Percentiles rank a stretch among this genome's conserved stretches.
Evolutionary conservation across 2,797 vertebrate species (phyloP).

Genomic region (Falco rusticolus): DNA sequence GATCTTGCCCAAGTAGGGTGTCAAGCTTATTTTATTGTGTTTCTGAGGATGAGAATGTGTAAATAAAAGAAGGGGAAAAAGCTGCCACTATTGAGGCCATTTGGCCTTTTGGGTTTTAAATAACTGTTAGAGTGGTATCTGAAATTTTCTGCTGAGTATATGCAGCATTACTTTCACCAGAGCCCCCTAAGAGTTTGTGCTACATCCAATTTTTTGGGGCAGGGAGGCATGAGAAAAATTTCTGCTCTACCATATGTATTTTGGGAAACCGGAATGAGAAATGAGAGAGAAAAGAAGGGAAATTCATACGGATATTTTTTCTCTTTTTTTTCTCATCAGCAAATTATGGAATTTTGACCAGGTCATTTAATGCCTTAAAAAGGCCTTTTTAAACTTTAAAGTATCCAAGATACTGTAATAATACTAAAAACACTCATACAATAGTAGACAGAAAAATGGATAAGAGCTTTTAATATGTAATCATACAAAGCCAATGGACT

Average conservation of each 20-base stretch:
- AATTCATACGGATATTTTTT: not conserved
- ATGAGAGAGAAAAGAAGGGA: not conserved
- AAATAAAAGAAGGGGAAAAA: not conserved
- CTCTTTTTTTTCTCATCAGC: not conserved
- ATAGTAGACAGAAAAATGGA: slow-evolving; percentile 11
- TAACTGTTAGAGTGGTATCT: not conserved
- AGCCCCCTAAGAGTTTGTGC: not conserved
- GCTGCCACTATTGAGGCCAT: not conserved
- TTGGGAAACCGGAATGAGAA: not conserved
- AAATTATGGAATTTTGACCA: slow-evolving; percentile 18
- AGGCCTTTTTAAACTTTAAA: slow-evolving; percentile 26
- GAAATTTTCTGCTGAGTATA: not conserved
- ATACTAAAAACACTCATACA: not conserved
- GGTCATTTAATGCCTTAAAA: not conserved
- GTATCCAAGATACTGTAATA: not conserved
- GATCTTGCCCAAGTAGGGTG: not conserved
- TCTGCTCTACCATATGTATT: not conserved
- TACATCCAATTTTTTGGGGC: not conserved
- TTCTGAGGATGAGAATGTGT: not conserved
- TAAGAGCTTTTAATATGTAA: slow-evolving; percentile 22
- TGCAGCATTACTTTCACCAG: not conserved
- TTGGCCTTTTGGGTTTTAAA: slow-evolving; percentile 4
- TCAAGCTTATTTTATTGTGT: slow-evolving; percentile 3
- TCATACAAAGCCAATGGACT: not conserved
- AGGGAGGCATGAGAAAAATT: not conserved